Percentiles rank a stretch among this genome's conserved stretches.
These are phyloP conservation scores for Aethina tumida DNA, from an alignment of 1,140 invertebrate genomes.

Conservation along the genomic window DNA sequence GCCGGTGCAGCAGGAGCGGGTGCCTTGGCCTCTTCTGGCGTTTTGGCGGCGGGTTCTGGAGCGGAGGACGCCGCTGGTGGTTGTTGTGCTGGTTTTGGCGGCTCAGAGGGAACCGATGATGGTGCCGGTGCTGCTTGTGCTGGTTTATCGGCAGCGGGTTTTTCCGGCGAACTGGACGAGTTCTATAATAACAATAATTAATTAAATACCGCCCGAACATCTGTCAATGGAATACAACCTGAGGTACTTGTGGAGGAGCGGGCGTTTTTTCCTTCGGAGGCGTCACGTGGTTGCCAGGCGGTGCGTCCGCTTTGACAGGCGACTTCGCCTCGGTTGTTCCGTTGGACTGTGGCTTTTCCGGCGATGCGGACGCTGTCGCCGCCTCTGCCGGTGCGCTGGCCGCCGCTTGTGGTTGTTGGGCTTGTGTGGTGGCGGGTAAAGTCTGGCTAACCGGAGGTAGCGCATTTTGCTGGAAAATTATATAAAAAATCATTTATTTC, in stretches of 20 bases:
- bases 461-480: conserved; percentile 16
- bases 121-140: background rate
- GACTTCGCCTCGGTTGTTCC: conserved; percentile 19
- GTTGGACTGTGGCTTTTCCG: conserved; percentile 23
- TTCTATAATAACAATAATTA: too few species aligned
- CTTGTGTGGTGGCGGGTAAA: conserved; percentile 8
- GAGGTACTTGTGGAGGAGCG: conserved; percentile 6
- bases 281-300: conserved; percentile 7
- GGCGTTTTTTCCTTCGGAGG: conserved; percentile 10
- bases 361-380: conserved; percentile 2
- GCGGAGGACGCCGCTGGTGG: too few species aligned
- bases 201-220: background rate
- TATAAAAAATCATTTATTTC: conserved; percentile 10
- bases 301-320: conserved; percentile 8
- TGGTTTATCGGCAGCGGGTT: background rate
- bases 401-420: conserved; percentile 3
- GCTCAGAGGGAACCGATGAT: background rate
- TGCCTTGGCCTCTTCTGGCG: background rate
- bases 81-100: conserved; percentile 9
- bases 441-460: conserved; percentile 16
- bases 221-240: background rate
- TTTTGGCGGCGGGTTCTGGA: conserved; percentile 1
- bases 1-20: conserved; percentile 1
- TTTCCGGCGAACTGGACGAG: too few species aligned
- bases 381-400: background rate